Base-by-base conservation (phyloP, 2,888 invertebrate genomes). In the Polietes domitor region DNA sequence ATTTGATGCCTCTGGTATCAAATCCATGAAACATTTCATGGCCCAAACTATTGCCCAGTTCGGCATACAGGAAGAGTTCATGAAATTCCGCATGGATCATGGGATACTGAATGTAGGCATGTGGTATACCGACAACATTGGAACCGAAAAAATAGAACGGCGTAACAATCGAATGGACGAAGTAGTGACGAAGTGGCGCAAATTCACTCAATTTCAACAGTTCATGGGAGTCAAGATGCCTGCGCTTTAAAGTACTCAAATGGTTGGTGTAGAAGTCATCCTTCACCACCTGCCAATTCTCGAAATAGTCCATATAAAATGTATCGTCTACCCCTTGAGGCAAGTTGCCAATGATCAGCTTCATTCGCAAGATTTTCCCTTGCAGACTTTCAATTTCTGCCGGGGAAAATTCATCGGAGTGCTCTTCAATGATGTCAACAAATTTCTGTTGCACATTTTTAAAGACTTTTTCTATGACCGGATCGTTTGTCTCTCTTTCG, bases 311-410 rank as follows among this genome's bases (percentile, higher is more conserved):
- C 9, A n/a, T 53, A 68, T 82, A 90, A 24, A 88, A 89, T 6
- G 86, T 41, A 0, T 77, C 76, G 3, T 74, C 85, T 0, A 80
- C 87, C 21, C 87, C 83, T 3, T 70, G 70, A 1, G 90, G 90
- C 82, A 91, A 77, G 43, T 90, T 90, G 71, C 91, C 90, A 1
- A 90, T 74, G 21, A 90, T 90, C 0, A 90, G 63, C 0, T 89
- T 87, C 86, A 90, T 63, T 0, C 82, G 65, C 1, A 72, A 15
- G 3, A 90, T 80, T 71, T 91, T 90, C 0, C 74, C 71, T 2
- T 82, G 83, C 24, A 90, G 77, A 4, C 85, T 86, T 0, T 41
- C 32, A 15, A 89, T 32, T 71, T 89, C 73, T 0, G 70, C 19
- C 0, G 10, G 37, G 0, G 85, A 74, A 0, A 91, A 21, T 0